A percentile compares a stretch with the other conserved stretches of the same genome.
Evolutionary conservation across 2,113 vertebrate species (phyloP).

Genomic region (Dunckerocampus dactyliophorus): DNA sequence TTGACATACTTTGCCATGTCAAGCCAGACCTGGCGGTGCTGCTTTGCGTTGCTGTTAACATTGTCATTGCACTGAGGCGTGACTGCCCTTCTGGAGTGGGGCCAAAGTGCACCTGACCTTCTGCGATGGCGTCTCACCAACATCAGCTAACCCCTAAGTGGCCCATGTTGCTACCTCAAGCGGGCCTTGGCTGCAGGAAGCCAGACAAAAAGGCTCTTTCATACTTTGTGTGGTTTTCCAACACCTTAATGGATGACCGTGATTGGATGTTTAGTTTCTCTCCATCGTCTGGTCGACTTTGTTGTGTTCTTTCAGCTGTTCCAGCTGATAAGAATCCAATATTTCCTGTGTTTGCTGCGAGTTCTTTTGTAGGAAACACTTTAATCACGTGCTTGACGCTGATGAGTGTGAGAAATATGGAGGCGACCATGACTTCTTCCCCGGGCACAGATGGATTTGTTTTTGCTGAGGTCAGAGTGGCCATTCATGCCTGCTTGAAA

Average conservation of each 20-base stretch:
- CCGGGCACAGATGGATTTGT: slow-evolving; percentile 14
- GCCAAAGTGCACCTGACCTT: slow-evolving; percentile 2
- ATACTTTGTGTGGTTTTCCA: too few species aligned
- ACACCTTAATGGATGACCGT: background rate
- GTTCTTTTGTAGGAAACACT: background rate
- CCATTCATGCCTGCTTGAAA: slow-evolving; percentile 26
- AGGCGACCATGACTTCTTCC: slow-evolving; percentile 6
- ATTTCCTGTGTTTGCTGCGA: background rate
- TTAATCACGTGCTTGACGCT: slow-evolving; percentile 28
- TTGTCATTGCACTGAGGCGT: too few species aligned
- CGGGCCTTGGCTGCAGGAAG: background rate
- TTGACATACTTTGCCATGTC: background rate
- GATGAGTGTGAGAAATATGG: slow-evolving; percentile 21
- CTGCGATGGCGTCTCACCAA: background rate
- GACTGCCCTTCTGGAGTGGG: background rate
- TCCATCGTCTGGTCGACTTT: background rate
- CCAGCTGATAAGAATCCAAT: background rate
- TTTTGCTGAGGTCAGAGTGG: slow-evolving; percentile 12
- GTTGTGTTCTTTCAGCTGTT: background rate
- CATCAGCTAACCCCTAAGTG: background rate
- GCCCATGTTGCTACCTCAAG: background rate
- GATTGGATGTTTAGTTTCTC: background rate
- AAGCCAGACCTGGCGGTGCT: too few species aligned
- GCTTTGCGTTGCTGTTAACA: too few species aligned
- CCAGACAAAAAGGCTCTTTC: background rate